Evolutionary conservation across 2,113 vertebrate species (phyloP), one percentile per base, ranked within the genome.

Genomic region (Hyla sarda): DNA sequence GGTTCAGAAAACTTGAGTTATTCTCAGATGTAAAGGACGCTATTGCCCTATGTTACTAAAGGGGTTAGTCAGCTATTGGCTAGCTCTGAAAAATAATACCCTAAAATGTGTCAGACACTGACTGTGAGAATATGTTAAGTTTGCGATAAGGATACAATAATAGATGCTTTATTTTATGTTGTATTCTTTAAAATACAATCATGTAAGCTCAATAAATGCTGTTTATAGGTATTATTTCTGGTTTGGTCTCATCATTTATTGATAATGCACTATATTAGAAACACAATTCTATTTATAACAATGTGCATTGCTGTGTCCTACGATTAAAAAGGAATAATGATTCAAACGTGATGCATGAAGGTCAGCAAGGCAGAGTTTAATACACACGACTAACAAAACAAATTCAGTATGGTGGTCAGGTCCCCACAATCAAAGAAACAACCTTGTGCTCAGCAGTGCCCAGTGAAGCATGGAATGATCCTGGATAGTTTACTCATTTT

Each of bases 381-480:
- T 81, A 58, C 32, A 81, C 52, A 80, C 17, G 62, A 56, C n/a
- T 37, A 81, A 65, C 78, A 81, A 81, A 81, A 65, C 56, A 81
- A 47, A 81, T 65, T 81, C n/a, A 25, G 58, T 81, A 81, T 81
- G 78, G 56, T 81, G 78, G 78, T 81, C 78, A 81, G 78, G 78
- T 81, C 37, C 58, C 78, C 45, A 56, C 78, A 81, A 81, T 81
- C 78, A 81, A 47, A 81, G 78, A 81, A 81, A 81, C 78, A 81
- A 62, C 78, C 78, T 81, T 81, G 56, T 65, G 78, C 78, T 81
- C 78, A 81, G 78, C 58, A 81, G 58, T 65, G 78, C 56, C 56
- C 37, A 81, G 56, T n/a, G 56, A 81, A 81, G 56, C 78, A 81
- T 47, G 58, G 78, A 65, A 81, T 81, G 21, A 81, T 81, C 74